Base-by-base conservation (phyloP, 2,888 invertebrate species). In the Lasioglossum pauxillum region DNA sequence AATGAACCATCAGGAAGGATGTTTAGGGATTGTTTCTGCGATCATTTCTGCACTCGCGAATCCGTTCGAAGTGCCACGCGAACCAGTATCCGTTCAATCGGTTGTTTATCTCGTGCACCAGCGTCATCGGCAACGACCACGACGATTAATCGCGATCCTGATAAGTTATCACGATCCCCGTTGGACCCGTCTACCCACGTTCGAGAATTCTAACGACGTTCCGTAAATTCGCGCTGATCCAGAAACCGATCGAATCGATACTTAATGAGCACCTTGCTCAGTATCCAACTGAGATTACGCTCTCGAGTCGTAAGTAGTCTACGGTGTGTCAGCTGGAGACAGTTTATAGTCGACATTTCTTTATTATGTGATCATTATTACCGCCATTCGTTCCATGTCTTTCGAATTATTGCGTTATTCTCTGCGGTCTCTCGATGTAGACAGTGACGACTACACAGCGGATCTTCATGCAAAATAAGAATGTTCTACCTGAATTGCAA, bases 161-260 rank as follows among this genome's bases (percentile, higher is more conserved):
- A 60, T 60, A 60, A 27, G n/a, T 60, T 60, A 60, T 60, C 60
- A 27, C n/a, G 60, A 60, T 60, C 60, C n/a, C 60, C 60, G 60
- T 60, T 60, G 60, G 60, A 27, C 27, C 60, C 60, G 60, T 60
- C 60, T 60, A 60, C 60, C 60, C 60, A 60, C 60, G 60, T 60
- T 14, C 60, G 60, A 60, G 60, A 27, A 60, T 60, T 60, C n/a
- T 60, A 27, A 27, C 60, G 60, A 27, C 60, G 60, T 60, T 60
- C 60, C 60, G 60, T 60, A 60, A 60, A 60, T 60, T 60, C 60
- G 60, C 60, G 14, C 60, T 14, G 60, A 27, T 60, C 60, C 60
- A 27, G 60, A 60, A 60, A 14, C 60, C 60, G 60, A 60, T 60
- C 60, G 27, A 14, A 60, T 60, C 60, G 27, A 60, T 60, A 60